Evolutionary conservation across 35 echinoderm and acorn worm species (phyloP).

Genomic region (Ophioderma brevispina): DNA sequence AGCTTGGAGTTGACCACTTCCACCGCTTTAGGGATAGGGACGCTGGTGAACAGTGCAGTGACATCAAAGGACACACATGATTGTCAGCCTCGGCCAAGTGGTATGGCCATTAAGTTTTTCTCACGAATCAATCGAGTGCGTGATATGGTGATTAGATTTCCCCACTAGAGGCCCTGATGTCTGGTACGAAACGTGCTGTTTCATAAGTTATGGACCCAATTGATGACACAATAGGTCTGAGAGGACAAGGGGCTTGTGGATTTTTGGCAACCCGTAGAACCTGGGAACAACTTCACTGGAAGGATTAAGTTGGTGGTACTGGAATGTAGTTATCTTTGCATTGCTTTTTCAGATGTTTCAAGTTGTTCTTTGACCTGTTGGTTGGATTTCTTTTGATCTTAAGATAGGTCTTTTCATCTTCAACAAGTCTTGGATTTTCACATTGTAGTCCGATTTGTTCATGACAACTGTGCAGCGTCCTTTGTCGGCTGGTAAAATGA

Average conservation of each 20-base stretch:
- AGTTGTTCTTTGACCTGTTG: background rate
- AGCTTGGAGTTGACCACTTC: background rate
- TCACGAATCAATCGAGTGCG: background rate
- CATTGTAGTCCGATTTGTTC: background rate
- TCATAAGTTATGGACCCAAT: constrained; percentile 12
- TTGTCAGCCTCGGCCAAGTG: background rate
- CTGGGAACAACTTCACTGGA: background rate
- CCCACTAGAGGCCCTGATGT: background rate
- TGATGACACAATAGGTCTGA: background rate
- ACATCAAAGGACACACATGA: background rate
- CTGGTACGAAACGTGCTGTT: background rate
- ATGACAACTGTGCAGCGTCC: background rate
- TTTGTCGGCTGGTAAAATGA: background rate
- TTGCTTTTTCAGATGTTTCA: background rate
- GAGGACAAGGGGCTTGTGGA: background rate
- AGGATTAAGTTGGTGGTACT: background rate
- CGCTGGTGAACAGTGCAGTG: background rate
- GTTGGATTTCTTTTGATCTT: background rate
- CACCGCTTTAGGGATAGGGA: background rate
- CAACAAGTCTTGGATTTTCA: background rate
- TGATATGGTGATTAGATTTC: background rate
- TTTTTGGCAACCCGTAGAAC: background rate
- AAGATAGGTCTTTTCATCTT: background rate
- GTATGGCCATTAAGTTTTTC: background rate
- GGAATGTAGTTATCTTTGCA: background rate